Conservation (phyloP, 2,797 vertebrate species). For the Hozukius guyotensis region DNA sequence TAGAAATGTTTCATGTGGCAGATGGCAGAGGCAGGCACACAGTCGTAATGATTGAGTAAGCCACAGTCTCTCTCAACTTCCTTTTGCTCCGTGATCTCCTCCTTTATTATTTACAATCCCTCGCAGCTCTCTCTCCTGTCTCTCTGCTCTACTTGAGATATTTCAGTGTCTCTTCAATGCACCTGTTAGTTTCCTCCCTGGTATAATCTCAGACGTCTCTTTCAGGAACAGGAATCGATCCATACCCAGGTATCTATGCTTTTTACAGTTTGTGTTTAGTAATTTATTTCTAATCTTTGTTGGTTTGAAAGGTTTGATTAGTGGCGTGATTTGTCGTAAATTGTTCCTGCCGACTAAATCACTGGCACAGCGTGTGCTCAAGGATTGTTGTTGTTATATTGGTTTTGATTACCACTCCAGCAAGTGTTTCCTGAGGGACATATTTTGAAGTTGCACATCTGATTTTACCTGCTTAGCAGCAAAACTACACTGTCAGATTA, state of each 20-base stretch:
- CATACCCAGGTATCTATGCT: neutral
- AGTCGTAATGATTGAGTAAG: conserved; percentile 47
- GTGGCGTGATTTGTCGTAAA: neutral
- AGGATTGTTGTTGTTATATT: neutral
- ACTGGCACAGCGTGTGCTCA: neutral
- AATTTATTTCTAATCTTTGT: neutral
- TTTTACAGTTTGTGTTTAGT: neutral
- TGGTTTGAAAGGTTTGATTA: neutral
- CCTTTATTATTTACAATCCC: conserved; percentile 39
- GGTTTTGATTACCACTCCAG: neutral
- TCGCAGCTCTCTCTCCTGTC: conserved; percentile 9
- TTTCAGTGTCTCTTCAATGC: conserved; percentile 1
- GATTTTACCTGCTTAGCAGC: neutral
- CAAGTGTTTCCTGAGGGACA: neutral
- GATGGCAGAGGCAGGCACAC: conserved; percentile 48
- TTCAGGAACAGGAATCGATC: neutral
- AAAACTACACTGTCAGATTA: neutral
- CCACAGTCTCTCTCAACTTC: conserved; percentile 26
- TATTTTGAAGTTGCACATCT: neutral
- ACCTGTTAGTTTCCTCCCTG: neutral
- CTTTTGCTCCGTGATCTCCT: conserved; percentile 22
- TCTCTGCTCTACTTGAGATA: conserved; percentile 12
- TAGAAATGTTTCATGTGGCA: conserved; percentile 55
- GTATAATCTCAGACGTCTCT: neutral
- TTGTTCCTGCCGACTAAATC: neutral